Conservation (phyloP, 2,113 vertebrate species). For the Anas platyrhynchos region DNA sequence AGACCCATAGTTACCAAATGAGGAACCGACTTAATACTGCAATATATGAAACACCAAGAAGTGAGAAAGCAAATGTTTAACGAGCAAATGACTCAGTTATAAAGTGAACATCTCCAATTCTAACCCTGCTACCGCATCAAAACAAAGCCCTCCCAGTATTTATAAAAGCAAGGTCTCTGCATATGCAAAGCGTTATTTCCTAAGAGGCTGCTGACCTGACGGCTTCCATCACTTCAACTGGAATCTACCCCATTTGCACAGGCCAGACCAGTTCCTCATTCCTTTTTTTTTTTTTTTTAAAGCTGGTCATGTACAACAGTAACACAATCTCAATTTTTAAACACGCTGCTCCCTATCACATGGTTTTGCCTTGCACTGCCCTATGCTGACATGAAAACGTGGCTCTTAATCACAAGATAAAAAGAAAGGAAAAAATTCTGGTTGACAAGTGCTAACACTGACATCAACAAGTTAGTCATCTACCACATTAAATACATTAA, state of each 20-base stretch:
- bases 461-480: neutral
- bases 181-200: neutral
- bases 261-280: slow-evolving; percentile 5
- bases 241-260: slow-evolving; percentile 24
- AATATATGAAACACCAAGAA: neutral
- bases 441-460: neutral
- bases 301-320: neutral
- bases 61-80: neutral
- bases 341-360: neutral
- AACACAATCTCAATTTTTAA: neutral
- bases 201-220: neutral
- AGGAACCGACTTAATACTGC: neutral
- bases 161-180: neutral
- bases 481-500: neutral
- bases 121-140: slow-evolving; percentile 10
- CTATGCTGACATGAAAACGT: neutral
- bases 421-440: neutral
- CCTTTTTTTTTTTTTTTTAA: neutral
- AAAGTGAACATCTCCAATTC: slow-evolving; percentile 39
- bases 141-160: slow-evolving; percentile 24
- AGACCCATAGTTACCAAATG: neutral
- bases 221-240: neutral
- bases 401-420: neutral
- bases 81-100: neutral
- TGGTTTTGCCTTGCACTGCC: neutral